Evolutionary conservation across 2,888 invertebrate species (phyloP).

Genomic region (Tipula helvola): DNA sequence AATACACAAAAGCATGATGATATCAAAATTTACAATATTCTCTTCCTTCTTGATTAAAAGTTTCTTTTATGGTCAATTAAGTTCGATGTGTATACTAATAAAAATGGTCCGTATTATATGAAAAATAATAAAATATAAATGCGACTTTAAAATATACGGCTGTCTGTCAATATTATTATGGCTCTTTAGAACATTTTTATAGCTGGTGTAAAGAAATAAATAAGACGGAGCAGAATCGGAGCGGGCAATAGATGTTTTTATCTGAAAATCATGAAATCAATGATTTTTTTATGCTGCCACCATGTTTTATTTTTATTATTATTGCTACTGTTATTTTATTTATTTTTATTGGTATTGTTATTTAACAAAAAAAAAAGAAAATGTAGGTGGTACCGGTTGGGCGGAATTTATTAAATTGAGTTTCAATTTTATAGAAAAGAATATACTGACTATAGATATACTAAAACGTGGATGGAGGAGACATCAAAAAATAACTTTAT

Average conservation of each 20-base stretch:
- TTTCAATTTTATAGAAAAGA: neutral
- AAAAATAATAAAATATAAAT: neutral
- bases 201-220: neutral
- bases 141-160: neutral
- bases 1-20: neutral
- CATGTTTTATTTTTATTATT: neutral
- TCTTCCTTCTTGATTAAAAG: neutral
- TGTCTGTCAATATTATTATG: neutral
- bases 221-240: neutral
- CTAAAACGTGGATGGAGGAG: neutral
- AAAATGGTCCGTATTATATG: neutral
- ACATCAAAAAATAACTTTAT: neutral
- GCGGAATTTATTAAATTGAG: neutral
- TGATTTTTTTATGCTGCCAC: neutral
- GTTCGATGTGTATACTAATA: neutral
- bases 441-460: too few species aligned
- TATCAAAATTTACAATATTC: neutral
- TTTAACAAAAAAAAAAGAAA: neutral
- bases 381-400: neutral
- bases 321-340: neutral
- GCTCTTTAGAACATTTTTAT: neutral
- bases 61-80: neutral
- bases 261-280: neutral
- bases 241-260: neutral
- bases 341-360: neutral